Evolutionary conservation across 2,113 vertebrate genomes (phyloP), one percentile per base, ranked within the genome.

Genomic region (Lepus timidus): DNA sequence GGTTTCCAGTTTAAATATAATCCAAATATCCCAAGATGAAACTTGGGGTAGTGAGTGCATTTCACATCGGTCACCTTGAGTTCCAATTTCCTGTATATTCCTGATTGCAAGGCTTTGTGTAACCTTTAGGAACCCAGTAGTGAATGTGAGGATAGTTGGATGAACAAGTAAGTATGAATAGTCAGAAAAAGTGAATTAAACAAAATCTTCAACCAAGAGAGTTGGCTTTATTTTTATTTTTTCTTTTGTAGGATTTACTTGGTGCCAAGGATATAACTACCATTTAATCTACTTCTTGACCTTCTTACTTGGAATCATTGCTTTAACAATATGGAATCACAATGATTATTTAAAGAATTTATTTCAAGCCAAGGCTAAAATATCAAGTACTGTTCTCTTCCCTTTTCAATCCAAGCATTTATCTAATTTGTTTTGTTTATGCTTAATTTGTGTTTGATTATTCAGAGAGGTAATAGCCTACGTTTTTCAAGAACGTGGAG

Each of bases 381-480:
- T 67, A n/a, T 78, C 64, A 86, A 62, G 29, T 22, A 27, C 27
- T 31, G 33, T 55, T 13, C 2, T 95, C 39, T 8, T 91, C 52
- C 55, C 27, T 58, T 55, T 20, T 94, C 67, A 76, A 52, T 33
- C 39, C 14, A 58, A 81, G 33, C 39, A 36, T 27, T 49, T 86
- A 74, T 55, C 58, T 74, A 90, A 31, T 31, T 64, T 25, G 29
- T 73, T 94, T 79, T 85, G 23, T 84, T 91, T 74, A 51, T 29
- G 29, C 27, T 96, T 39, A 65, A 58, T 36, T 81, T 82, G 51
- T 76, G n/a, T 90, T 94, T 62, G n/a, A 71, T 75, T 91, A 52
- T 80, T 76, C 36, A 39, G 31, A 84, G 55, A 73, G 39, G 27
- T 75, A 90, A 64, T 67, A 25, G 68, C 16, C 51, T 39, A 1